Evolutionary conservation across 2,888 invertebrate genomes (phyloP), one percentile per base, ranked within the genome.

Genomic region (Deilephila porcellus): DNA sequence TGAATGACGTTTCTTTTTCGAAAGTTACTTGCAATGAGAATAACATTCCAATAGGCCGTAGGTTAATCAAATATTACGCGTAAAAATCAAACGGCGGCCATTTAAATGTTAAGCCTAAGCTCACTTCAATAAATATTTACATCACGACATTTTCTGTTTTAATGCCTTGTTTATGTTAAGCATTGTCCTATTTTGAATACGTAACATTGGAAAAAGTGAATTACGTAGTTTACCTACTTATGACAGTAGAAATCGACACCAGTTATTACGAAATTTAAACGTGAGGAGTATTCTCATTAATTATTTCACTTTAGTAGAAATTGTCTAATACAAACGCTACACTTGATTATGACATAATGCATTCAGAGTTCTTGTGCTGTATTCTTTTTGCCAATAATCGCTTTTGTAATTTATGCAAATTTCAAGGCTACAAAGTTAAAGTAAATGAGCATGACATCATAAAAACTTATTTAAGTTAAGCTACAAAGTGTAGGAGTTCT

Each of bases 131-230:
- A 62, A 62, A 64, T 37, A 67, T 73, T 73, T 45, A 32, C 59
- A 64, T 45, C 56, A 56, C 64, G 29, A 34, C 67, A 67, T 25
- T 67, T 45, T 45, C 20, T 52, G 52, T 67, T 64, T 67, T 37
- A 64, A 64, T 59, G 67, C 64, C 59, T 59, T 11, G 37, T 20
- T 67, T 73, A 73, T 73, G 72, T 67, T 67, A 73, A 73, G 56
- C 64, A 29, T 34, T 25, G 25, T 19, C 67, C 45, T 37, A 56
- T 67, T 67, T 73, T 25, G 72, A 63, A 73, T 73, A 67, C 72
- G 17, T 73, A 73, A 73, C 45, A 37, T 25, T 34, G 71, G 64
- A 63, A 73, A 73, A 67, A 67, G 64, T 37, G 59, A 25, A 59
- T 63, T 29, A 45, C 25, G 59, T 64, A 45, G 67, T 59, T 56